Evolutionary conservation across 2,797 vertebrate genomes (phyloP).

Genomic region (Neoniphon sammara): DNA sequence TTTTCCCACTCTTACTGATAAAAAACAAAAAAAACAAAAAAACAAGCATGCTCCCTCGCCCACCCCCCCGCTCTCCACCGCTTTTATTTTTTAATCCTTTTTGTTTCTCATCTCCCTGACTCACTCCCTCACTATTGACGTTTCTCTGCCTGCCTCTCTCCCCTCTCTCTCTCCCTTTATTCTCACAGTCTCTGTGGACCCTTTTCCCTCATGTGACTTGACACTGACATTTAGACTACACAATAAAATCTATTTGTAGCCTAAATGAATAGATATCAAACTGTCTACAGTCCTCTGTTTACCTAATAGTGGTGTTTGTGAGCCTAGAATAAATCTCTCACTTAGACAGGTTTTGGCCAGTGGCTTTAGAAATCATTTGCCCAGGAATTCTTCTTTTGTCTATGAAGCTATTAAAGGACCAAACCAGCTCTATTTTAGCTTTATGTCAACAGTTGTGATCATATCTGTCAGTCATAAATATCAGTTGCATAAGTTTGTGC

Average conservation of each 20-base stretch:
- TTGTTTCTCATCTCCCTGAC: constrained; percentile 66
- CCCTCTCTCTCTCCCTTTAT: constrained; percentile 50
- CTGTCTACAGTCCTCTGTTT: constrained; percentile 20
- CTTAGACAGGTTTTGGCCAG: not conserved
- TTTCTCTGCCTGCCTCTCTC: not conserved
- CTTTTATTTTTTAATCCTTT: constrained; percentile 78
- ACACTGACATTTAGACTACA: constrained; percentile 63
- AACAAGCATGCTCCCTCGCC: constrained; percentile 23
- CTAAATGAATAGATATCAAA: constrained; percentile 11
- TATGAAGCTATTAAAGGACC: no score
- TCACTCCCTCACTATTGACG: constrained; percentile 36
- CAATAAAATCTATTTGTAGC: constrained; percentile 54
- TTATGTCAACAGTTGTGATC: no score
- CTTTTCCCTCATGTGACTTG: constrained; percentile 40
- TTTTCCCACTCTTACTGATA: constrained; percentile 26
- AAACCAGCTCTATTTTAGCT: no score
- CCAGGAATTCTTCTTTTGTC: no score
- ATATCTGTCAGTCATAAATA: no score
- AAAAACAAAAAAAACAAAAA: constrained; percentile 66
- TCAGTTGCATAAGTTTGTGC: no score
- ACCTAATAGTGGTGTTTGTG: constrained; percentile 27
- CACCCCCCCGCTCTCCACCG: constrained; percentile 11
- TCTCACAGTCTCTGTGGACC: constrained; percentile 39
- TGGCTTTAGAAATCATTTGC: no score
- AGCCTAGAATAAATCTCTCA: constrained; percentile 12